Conservation (phyloP, 2,113 vertebrate species). For the Pseudorasbora parva region DNA sequence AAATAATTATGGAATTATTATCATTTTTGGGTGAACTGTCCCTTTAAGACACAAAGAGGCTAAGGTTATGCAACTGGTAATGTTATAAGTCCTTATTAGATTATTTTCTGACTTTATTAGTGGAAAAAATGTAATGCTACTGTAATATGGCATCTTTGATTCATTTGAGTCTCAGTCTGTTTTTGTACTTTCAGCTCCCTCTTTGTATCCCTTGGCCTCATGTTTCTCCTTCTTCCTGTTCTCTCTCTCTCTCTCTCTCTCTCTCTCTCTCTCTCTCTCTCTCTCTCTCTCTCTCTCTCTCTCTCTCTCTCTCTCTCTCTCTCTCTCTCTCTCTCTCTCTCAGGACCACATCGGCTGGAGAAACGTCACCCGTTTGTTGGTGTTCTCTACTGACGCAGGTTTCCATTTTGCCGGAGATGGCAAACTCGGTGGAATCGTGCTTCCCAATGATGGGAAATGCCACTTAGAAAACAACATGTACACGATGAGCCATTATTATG, state of each 20-base stretch:
- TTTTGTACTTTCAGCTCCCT: background rate
- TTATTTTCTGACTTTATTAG: background rate
- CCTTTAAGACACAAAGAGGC: too few relatives aligned
- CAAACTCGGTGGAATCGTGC: slow-evolving; percentile 96
- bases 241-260: slow-evolving; percentile 31
- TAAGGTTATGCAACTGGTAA: too few relatives aligned
- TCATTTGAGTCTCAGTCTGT: background rate
- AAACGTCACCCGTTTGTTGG: slow-evolving; percentile 93
- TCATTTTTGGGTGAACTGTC: too few relatives aligned
- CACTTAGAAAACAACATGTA: slow-evolving; percentile 92
- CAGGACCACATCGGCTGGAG: slow-evolving; percentile 96
- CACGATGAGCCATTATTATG: slow-evolving; percentile 98
- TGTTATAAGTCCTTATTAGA: background rate
- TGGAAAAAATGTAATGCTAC: background rate
- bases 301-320: background rate
- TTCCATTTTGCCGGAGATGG: slow-evolving; percentile 99
- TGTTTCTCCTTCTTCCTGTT: background rate
- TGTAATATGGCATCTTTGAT: background rate
- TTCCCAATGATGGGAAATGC: slow-evolving; percentile 95
- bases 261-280: slow-evolving; percentile 56
- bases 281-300: slow-evolving; percentile 32
- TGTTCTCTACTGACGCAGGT: slow-evolving; percentile 97
- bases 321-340: slow-evolving; percentile 3
- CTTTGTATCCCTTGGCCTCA: slow-evolving; percentile 22
- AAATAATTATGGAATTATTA: too few relatives aligned